Percentiles rank a stretch among this genome's conserved stretches.
phyloP scores from a whole-genome alignment of 2,888 invertebrate species.

The Andrena haemorrhoa region DNA sequence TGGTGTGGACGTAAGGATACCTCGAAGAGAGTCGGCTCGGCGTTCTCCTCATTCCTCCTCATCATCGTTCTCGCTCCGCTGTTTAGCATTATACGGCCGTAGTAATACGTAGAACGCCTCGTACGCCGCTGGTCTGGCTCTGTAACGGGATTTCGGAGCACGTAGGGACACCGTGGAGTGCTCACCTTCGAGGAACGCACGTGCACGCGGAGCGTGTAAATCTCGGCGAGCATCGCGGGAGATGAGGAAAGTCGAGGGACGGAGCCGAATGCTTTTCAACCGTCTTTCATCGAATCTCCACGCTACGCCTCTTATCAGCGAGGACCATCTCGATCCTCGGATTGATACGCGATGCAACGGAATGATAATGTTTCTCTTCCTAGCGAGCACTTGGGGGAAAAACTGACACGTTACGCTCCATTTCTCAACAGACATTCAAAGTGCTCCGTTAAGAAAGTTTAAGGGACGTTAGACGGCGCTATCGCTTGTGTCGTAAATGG shows the following conservation, averaged over 20 bases:
- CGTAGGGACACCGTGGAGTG: slow-evolving; percentile 67
- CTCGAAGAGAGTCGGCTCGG: slow-evolving; percentile 11
- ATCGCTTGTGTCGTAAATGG: neutral
- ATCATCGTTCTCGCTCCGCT: slow-evolving; percentile 49
- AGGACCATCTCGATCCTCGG: neutral
- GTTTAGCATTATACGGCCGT: slow-evolving; percentile 47
- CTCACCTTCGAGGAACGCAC: slow-evolving; percentile 61
- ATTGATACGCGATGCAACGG: neutral
- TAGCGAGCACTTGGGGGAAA: too few relatives aligned
- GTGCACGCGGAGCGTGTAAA: slow-evolving; percentile 64
- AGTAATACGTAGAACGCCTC: slow-evolving; percentile 43
- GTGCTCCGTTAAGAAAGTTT: neutral
- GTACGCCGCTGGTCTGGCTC: slow-evolving; percentile 47
- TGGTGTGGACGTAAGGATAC: slow-evolving; percentile 10
- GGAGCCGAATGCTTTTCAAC: neutral
- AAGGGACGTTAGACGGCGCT: neutral
- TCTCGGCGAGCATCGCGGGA: slow-evolving; percentile 32
- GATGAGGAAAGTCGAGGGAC: slow-evolving; percentile 34
- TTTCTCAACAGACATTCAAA: too few relatives aligned
- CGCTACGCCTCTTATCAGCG: neutral
- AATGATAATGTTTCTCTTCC: too few relatives aligned
- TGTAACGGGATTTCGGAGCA: slow-evolving; percentile 79
- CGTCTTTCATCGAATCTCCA: neutral
- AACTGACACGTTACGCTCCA: too few relatives aligned
- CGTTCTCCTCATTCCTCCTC: slow-evolving; percentile 36